phyloP scores from a whole-genome alignment of 1,140 invertebrate genomes.

The Pseudomyrmex pallidus region DNA sequence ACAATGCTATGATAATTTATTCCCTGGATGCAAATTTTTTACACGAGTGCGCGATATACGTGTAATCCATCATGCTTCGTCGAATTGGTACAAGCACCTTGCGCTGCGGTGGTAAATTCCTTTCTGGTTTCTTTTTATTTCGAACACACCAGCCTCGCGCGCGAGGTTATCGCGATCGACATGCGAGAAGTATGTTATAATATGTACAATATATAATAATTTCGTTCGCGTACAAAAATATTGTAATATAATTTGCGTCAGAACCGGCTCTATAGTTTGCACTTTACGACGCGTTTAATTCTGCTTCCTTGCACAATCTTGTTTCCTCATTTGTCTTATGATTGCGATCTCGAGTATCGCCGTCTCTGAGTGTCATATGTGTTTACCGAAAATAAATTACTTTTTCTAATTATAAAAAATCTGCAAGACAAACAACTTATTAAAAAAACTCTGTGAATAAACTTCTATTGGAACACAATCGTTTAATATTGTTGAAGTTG shows the following conservation, averaged over 20 bases:
- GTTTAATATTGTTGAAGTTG: background rate
- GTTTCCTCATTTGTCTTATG: too few relatives aligned
- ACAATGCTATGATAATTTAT: conserved; percentile 81
- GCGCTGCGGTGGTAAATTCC: conserved; percentile 59
- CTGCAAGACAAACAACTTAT: too few relatives aligned
- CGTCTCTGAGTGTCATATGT: too few relatives aligned
- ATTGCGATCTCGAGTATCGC: too few relatives aligned
- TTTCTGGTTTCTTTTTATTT: conserved; percentile 59
- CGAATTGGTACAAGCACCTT: conserved; percentile 79
- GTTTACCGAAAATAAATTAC: too few relatives aligned
- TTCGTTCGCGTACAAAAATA: background rate
- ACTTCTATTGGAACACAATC: background rate
- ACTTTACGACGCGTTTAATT: too few relatives aligned
- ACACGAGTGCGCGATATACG: conserved; percentile 44
- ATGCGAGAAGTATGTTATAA: background rate
- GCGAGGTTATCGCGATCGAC: conserved; percentile 66
- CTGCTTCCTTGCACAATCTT: too few relatives aligned
- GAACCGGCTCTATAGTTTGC: too few relatives aligned
- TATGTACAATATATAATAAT: conserved; percentile 23
- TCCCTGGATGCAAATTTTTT: conserved; percentile 77
- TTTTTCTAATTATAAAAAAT: too few relatives aligned
- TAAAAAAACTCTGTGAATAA: background rate
- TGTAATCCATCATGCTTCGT: conserved; percentile 81
- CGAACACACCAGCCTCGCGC: conserved; percentile 26
- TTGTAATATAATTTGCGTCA: too few relatives aligned